Evolutionary conservation across 1,140 invertebrate species (phyloP).

Genomic region (Drosophila pallidifrons): DNA sequence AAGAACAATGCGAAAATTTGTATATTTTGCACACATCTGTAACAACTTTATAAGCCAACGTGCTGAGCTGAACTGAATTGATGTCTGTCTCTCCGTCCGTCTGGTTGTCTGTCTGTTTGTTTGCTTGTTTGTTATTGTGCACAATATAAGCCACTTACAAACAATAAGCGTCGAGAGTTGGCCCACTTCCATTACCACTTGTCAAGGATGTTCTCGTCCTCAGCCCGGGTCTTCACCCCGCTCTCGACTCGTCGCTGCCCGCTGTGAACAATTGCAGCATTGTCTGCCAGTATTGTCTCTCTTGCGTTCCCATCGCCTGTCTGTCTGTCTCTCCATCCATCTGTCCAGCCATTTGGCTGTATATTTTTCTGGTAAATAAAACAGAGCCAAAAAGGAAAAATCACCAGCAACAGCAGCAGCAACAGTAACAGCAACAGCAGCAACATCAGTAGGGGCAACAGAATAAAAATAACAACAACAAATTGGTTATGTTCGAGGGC

Average conservation of each 20-base stretch:
- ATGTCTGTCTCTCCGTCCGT: conserved; percentile 23
- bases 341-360: conserved; percentile 23
- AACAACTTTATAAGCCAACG: conserved; percentile 77
- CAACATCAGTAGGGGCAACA: conserved; percentile 21
- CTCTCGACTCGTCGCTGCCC: conserved; percentile 34
- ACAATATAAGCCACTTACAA: conserved; percentile 81
- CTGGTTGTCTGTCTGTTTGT: conserved; percentile 16
- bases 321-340: conserved; percentile 10
- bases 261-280: conserved; percentile 69
- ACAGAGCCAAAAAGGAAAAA: conserved; percentile 41
- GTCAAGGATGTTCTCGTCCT: conserved; percentile 14
- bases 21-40: conserved; percentile 67
- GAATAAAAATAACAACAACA: conserved; percentile 45
- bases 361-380: conserved; percentile 66
- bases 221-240: conserved; percentile 5
- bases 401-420: conserved; percentile 10
- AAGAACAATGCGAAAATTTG: conserved; percentile 40
- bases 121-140: conserved; percentile 54
- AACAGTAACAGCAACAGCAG: not conserved
- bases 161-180: conserved; percentile 74
- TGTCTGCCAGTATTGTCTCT: conserved; percentile 49
- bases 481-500: conserved; percentile 58
- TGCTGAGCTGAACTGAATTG: conserved; percentile 66
- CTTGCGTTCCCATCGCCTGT: conserved; percentile 21
- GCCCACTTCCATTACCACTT: conserved; percentile 48